Percentiles rank a stretch among this genome's conserved stretches.
These are phyloP conservation scores for Platyscapa corneri DNA, from an alignment of 1,140 invertebrate genomes.

Conservation along the genomic window DNA sequence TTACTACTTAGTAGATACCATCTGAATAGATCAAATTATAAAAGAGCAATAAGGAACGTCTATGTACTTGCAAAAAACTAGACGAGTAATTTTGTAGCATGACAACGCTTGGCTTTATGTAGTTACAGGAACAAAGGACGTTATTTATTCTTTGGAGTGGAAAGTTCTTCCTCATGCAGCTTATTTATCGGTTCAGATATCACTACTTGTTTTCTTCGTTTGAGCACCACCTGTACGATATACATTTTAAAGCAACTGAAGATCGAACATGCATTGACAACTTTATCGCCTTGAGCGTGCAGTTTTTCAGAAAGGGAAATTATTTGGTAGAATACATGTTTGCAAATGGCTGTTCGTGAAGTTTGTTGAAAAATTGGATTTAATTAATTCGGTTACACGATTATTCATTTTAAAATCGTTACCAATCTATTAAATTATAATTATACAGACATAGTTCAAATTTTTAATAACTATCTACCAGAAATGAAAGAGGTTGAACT, in stretches of 20 bases:
- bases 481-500: no score
- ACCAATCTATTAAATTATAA: no score
- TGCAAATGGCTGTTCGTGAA: no score
- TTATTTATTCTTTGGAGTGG: background rate
- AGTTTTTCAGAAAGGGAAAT: background rate
- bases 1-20: background rate
- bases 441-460: no score
- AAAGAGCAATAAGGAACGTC: background rate
- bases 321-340: no score
- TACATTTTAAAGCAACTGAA: background rate
- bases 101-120: background rate
- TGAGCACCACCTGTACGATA: background rate
- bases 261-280: background rate
- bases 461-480: no score
- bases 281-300: background rate
- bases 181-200: slow-evolving; percentile 1
- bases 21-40: background rate
- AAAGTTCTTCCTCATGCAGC: background rate
- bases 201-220: background rate
- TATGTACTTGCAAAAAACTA: background rate
- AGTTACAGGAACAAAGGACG: background rate
- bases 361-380: no score
- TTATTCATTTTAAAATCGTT: no score
- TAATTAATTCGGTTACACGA: no score
- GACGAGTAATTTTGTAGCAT: slow-evolving; percentile 11